phyloP scores from a whole-genome alignment of 2,888 invertebrate genomes.

The Crematogaster levior region DNA sequence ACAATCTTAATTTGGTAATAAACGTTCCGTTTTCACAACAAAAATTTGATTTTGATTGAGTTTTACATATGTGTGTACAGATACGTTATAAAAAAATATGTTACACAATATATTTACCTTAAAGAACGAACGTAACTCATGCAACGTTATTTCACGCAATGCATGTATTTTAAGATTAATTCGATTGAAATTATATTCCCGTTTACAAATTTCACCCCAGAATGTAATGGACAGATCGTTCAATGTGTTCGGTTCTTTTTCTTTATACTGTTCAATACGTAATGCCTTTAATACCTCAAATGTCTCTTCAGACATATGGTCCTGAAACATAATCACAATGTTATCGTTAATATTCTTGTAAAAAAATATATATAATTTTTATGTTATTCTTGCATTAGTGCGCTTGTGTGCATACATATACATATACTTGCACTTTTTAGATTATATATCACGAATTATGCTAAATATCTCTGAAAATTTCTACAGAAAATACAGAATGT shows the following conservation, averaged over 20 bases:
- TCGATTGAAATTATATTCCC: constrained; percentile 96
- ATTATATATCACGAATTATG: too few relatives aligned
- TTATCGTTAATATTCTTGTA: background rate
- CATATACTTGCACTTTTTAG: too few relatives aligned
- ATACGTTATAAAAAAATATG: too few relatives aligned
- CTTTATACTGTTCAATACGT: constrained; percentile 90
- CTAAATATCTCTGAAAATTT: too few relatives aligned
- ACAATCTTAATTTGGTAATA: background rate
- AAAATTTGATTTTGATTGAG: background rate
- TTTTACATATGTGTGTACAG: background rate
- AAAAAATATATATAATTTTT: background rate
- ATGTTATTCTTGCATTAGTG: background rate
- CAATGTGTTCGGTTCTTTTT: constrained; percentile 96
- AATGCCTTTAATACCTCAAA: constrained; percentile 94
- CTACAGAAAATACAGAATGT: too few relatives aligned
- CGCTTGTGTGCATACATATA: too few relatives aligned
- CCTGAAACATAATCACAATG: constrained; percentile 74
- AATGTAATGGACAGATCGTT: constrained; percentile 90
- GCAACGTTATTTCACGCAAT: constrained; percentile 91
- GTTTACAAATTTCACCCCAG: constrained; percentile 94
- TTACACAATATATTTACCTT: too few relatives aligned
- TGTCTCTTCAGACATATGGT: constrained; percentile 80
- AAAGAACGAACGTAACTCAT: constrained; percentile 93
- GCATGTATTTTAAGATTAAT: constrained; percentile 94
- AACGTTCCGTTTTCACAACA: background rate